Percentiles rank a stretch among this genome's conserved stretches.
These are phyloP conservation scores for Palythoa grandis DNA, from an alignment of 92 coral and sea anemone genomes.

Conservation along the genomic window DNA sequence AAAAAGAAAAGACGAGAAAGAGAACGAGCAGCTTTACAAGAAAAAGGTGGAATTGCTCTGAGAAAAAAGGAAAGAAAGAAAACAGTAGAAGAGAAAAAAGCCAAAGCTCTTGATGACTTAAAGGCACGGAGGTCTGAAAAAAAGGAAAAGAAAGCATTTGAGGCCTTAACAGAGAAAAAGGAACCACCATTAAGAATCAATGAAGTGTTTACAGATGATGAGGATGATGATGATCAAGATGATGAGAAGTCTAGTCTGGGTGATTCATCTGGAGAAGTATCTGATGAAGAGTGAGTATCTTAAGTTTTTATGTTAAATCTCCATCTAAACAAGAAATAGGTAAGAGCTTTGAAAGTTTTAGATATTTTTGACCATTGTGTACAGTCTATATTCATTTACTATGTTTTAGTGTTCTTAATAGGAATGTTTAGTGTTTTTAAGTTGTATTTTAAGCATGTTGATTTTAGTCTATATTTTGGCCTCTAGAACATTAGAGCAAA, in stretches of 20 bases:
- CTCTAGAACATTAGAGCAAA: no score
- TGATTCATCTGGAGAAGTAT: constrained; percentile 82
- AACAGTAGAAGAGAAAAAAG: constrained; percentile 93
- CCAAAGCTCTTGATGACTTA: constrained; percentile 92
- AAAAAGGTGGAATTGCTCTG: constrained; percentile 89
- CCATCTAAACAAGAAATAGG: background rate
- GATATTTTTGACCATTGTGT: no score
- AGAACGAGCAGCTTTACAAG: constrained; percentile 76
- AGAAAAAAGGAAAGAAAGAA: constrained; percentile 93
- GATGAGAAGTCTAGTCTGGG: constrained; percentile 87
- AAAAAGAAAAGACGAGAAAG: constrained; percentile 86
- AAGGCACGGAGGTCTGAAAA: constrained; percentile 93
- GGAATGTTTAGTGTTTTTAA: background rate
- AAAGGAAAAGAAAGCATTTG: constrained; percentile 81
- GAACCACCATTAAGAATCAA: constrained; percentile 86
- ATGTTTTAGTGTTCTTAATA: background rate
- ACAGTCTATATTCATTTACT: no score
- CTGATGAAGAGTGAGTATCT: constrained; percentile 61
- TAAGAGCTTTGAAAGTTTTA: no score
- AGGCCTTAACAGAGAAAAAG: constrained; percentile 86
- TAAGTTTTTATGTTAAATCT: no score
- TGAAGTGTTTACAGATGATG: constrained; percentile 97
- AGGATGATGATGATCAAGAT: constrained; percentile 95
- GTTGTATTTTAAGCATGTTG: no score
- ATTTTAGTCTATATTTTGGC: no score